Base-by-base conservation (phyloP, 2,113 vertebrate genomes). In the Neolamprologus sp. region DNA sequence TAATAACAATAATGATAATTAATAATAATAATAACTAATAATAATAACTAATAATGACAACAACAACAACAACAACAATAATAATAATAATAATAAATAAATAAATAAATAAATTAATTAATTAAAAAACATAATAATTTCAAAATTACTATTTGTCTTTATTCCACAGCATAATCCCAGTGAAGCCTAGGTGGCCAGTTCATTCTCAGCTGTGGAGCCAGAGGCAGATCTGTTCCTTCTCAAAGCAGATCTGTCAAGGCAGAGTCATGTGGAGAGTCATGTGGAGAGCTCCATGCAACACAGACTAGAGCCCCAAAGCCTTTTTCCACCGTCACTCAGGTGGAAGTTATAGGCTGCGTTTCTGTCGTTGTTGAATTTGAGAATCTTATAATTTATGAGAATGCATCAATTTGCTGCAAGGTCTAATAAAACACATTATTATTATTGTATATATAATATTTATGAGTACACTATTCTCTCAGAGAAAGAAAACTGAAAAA, bases 71-170 rank as follows among this genome's bases (percentile, higher is more conserved):
- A 47, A 47, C 7, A 47, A 47, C 3, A 45, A 42, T 0, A 13
- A 40, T 3, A 42, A 42, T 7, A 45, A 14, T 13, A 45, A 42
- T 13, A 45, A 47, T 2, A 17, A 4, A 45, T 40, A 5, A 30
- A 30, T 30, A 2, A 7, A 33, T 12, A 0, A 42, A 14, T 45
- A 0, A 45, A 4, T 45, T 2, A 49, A 51, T 51, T 5, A 3
- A 53, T 21, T 6, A 21, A 53, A 21, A 54, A 21, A 4, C n/a
- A 21, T 17, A 16, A 28, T 28, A 16, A 28, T 58, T 58, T 58
- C 2, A 58, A 30, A 17, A 30, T 9, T 58, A 16, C 57, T 58
- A 17, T 17, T 30, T 30, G 14, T 17, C 26, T 58, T 58, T 30
- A 58, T 58, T 28, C 13, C 13, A 58, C 26, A 58, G 55, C 26